phyloP scores from a whole-genome alignment of 2,113 vertebrate species.

The Dissostichus mawsoni region DNA sequence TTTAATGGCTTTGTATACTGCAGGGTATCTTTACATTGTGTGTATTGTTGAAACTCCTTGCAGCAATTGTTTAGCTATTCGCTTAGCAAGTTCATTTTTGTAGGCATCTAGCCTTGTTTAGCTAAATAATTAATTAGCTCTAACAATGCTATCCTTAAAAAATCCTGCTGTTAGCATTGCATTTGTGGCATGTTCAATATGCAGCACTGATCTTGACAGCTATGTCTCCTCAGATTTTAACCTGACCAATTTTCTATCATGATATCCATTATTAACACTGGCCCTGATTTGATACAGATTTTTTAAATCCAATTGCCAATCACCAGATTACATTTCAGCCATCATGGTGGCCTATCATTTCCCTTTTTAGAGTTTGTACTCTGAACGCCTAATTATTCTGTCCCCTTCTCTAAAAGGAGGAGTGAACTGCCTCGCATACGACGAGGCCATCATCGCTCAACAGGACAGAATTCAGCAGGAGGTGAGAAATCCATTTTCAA shows the following conservation, averaged over 20 bases:
- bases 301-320: neutral
- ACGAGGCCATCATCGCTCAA: slow-evolving; percentile 95
- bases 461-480: slow-evolving; percentile 96
- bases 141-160: neutral
- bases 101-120: neutral
- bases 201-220: neutral
- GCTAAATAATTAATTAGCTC: neutral
- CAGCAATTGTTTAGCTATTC: neutral
- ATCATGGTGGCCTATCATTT: neutral
- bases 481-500: slow-evolving; percentile 78
- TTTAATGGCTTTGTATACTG: too few species aligned
- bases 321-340: neutral
- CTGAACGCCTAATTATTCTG: neutral
- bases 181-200: neutral
- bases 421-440: slow-evolving; percentile 92
- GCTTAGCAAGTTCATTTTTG: neutral
- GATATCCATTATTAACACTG: neutral
- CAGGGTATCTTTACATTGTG: too few species aligned
- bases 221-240: neutral
- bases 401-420: slow-evolving; percentile 80
- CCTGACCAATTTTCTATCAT: neutral
- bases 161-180: neutral
- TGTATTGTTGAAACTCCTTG: neutral
- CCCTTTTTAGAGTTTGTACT: neutral
- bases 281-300: neutral